phyloP scores from a whole-genome alignment of 2,797 vertebrate genomes.

The Scomberomorus guttatus region DNA sequence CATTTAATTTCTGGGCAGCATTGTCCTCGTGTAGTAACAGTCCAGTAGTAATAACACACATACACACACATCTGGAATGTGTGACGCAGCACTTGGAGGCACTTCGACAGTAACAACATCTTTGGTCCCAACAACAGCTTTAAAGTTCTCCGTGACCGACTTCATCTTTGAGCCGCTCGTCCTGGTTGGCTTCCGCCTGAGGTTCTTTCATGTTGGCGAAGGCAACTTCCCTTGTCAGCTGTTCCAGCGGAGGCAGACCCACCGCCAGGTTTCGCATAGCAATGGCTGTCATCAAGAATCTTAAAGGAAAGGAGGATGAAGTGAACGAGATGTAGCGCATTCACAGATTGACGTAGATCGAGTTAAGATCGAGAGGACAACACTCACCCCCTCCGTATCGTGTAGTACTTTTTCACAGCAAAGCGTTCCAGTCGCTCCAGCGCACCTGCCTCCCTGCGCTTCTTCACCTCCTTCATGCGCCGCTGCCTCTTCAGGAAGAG shows the following conservation, averaged over 20 bases:
- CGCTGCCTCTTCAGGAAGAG: slow-evolving; percentile 90
- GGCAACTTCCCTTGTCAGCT: slow-evolving; percentile 90
- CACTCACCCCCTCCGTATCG: slow-evolving; percentile 91
- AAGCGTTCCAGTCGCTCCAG: slow-evolving; percentile 87
- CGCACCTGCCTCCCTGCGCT: slow-evolving; percentile 83
- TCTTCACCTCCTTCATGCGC: slow-evolving; percentile 88
- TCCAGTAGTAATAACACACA: slow-evolving; percentile 55
- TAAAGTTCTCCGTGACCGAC: slow-evolving; percentile 83
- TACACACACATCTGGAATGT: slow-evolving; percentile 6
- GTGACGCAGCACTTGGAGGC: slow-evolving; percentile 40
- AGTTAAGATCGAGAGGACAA: neutral
- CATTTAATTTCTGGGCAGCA: neutral
- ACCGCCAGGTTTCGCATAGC: slow-evolving; percentile 90
- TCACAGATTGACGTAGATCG: neutral
- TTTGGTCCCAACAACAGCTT: slow-evolving; percentile 26
- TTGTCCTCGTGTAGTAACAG: slow-evolving; percentile 59
- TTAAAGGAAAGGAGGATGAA: slow-evolving; percentile 48
- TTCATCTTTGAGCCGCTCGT: slow-evolving; percentile 78
- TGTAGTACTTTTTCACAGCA: slow-evolving; percentile 88
- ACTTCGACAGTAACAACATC: neutral
- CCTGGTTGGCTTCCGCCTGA: slow-evolving; percentile 70
- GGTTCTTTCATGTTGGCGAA: slow-evolving; percentile 89
- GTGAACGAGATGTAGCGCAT: neutral
- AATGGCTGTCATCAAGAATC: slow-evolving; percentile 93
- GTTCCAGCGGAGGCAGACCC: slow-evolving; percentile 90